Evolutionary conservation across 2,797 vertebrate genomes (phyloP).

Genomic region (Corythornis leucogaster): DNA sequence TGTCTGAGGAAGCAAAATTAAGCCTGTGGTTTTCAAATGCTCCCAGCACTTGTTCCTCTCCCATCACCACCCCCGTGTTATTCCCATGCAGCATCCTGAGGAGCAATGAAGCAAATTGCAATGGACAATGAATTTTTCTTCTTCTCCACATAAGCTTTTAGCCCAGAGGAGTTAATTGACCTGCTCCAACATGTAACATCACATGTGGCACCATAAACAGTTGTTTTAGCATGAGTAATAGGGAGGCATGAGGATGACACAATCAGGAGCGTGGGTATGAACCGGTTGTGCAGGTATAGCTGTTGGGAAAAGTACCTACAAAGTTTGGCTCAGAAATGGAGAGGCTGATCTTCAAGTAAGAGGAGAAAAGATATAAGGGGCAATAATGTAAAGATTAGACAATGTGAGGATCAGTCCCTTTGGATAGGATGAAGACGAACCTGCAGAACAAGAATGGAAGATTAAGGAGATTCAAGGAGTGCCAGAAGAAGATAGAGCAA

Average conservation of each 20-base stretch:
- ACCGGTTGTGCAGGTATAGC: conserved; percentile 30
- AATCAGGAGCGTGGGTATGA: background rate
- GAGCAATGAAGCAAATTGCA: background rate
- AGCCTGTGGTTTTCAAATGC: background rate
- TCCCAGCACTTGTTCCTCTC: background rate
- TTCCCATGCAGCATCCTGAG: background rate
- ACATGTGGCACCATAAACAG: background rate
- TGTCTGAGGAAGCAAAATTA: background rate
- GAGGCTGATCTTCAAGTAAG: background rate
- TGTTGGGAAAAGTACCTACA: background rate
- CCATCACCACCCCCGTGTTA: accelerated
- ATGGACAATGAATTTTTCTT: background rate
- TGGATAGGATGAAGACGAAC: background rate
- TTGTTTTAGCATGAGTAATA: conserved; percentile 4
- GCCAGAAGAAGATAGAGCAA: background rate
- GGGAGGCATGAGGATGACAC: background rate
- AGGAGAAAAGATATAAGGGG: background rate
- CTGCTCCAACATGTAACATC: background rate
- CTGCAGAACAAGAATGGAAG: background rate
- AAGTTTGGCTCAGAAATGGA: background rate
- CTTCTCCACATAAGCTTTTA: background rate
- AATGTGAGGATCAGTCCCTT: background rate
- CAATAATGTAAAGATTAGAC: background rate
- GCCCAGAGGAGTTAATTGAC: background rate
- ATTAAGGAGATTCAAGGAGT: background rate